phyloP scores from a whole-genome alignment of 1,140 invertebrate genomes.

The Aphaenogaster rudis region DNA sequence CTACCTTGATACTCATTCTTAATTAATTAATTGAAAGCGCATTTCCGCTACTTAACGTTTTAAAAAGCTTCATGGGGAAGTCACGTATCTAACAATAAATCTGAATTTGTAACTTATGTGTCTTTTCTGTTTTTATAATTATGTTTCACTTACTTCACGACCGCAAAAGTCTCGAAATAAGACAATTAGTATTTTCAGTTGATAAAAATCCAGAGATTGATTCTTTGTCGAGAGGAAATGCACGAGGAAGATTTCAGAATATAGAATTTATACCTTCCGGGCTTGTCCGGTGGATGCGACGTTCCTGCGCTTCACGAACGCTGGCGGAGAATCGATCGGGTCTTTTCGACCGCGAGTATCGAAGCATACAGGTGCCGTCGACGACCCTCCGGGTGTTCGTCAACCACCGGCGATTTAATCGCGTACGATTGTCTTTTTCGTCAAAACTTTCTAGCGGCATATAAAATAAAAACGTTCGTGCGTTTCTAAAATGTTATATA shows the following conservation, averaged over 20 bases:
- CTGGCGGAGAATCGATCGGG: conserved; percentile 59
- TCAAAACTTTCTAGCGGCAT: not conserved
- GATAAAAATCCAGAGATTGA: not conserved
- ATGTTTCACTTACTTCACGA: not conserved
- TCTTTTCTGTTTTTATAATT: not conserved
- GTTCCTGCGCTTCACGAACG: conserved; percentile 41
- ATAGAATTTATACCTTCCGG: not conserved
- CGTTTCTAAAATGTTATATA: not conserved
- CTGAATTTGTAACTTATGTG: no score
- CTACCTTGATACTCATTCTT: no score
- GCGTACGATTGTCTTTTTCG: not conserved
- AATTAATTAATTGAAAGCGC: no score
- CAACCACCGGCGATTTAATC: not conserved
- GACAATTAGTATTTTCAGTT: not conserved
- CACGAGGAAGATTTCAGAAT: not conserved
- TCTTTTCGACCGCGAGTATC: conserved; percentile 49
- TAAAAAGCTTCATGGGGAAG: not conserved
- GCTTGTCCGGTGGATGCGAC: not conserved
- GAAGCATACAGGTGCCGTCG: conserved; percentile 59
- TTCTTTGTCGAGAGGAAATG: not conserved
- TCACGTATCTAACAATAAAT: no score
- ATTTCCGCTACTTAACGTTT: not conserved
- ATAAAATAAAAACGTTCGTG: not conserved
- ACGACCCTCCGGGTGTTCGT: conserved; percentile 14
- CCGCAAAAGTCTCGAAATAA: not conserved